Evolutionary conservation across 2,797 vertebrate species (phyloP), one percentile per base, ranked within the genome.

Genomic region (Tadarida brasiliensis): DNA sequence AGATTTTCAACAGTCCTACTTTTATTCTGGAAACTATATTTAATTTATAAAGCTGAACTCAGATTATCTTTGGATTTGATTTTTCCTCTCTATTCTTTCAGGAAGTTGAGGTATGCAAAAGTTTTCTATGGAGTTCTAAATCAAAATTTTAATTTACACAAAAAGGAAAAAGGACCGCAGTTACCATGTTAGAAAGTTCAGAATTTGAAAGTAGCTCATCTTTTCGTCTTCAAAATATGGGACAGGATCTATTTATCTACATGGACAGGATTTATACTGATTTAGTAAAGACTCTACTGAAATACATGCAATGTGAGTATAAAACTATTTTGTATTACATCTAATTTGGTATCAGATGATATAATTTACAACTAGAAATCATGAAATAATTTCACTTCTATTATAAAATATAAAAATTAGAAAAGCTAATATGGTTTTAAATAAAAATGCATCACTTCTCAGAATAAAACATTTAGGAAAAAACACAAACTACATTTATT

Each of bases 331-430:
- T 63, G 2, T 54, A 94, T 91, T 80, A 90, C 17, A 87, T 16
- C 26, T 68, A 78, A 91, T 68, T 77, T 96, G 56, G 9, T 87
- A 88, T 44, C 51, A 92, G 68, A 87, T 90, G 92, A 94, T 95
- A 92, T 71, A 93, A 94, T 28, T 67, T 28, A 70, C 33, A 84
- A 81, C 30, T 51, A 71, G 22, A 47, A 95, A 89, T 59, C 51
- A 78, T 39, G n/a, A 84, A 94, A 89, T 47, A 92, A 85, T 35
- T 80, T 87, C 16, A 86, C 24, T 91, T 88, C 5, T 70, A 57
- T 78, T 73, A 87, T 56, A 63, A 95, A 96, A 92, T 24, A 19
- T 57, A 94, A 81, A 73, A 63, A 83, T 94, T n/a, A 96, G 35
- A 95, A 91, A 86, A 78, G 65, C 17, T 35, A 70, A 90, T 70